Evolutionary conservation across 2,113 vertebrate species (phyloP), one percentile per base, ranked within the genome.

Genomic region (Cariama cristata): DNA sequence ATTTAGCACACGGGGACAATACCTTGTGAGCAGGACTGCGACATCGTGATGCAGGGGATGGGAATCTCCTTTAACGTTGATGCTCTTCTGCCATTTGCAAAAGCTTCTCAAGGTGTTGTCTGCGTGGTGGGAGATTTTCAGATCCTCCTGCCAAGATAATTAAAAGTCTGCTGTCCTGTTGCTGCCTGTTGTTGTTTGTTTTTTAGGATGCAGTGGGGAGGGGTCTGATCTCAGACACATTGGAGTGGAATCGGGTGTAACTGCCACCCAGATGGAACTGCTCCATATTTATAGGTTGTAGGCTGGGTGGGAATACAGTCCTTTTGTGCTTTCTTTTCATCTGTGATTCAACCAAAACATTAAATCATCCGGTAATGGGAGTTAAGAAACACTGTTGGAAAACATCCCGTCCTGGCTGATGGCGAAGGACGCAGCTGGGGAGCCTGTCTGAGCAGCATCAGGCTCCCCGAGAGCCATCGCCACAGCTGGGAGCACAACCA

Each of bases 81-180:
- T 97, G 68, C 95, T 98, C 90, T 99, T 99, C 98, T 99, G 99
- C 99, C 99, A 99, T 71, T 99, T 99, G 96, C 99, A 99, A 97
- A 99, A 99, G 97, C 99, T 99, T 79, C 67, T 98, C 97, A 99
- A 95, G 76, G 99, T 99, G 98, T 99, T 99, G 97, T 99, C 99
- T 3, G 99, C 99, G 0, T 99, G 99, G 95, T 99, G 99, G 27
- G 98, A 99, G 95, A 99, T 99, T 95, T 99, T 99, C 73, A 99
- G 96, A 33, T 99, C 99, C 84, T 99, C 98, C 99, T 99, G 97
- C 30, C 81, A 56, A 91, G 27, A 27, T 0, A 72, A 53, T 55
- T 7, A 47, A 38, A 82, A 91, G 58, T 4, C 42, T 88, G 82
- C 55, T 73, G 68, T 69, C 40, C 77, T 3, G 5, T 1, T 10